Evolutionary conservation across 2,888 invertebrate genomes (phyloP), one percentile per base, ranked within the genome.

Genomic region (Paralinhomoeus sp.): DNA sequence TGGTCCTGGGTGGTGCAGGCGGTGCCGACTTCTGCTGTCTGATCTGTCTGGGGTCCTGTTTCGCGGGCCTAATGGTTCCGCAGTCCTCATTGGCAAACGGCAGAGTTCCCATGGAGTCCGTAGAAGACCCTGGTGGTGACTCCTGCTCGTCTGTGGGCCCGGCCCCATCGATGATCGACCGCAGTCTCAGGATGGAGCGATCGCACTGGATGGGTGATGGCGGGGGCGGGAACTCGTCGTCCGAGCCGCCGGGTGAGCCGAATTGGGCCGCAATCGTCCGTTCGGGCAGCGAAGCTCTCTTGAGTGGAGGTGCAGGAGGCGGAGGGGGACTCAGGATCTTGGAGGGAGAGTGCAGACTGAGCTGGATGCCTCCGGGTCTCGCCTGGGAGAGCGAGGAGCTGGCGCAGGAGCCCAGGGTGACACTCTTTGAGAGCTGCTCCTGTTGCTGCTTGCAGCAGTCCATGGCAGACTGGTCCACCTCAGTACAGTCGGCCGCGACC

Each of bases 61-160:
- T 36, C n/a, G 18, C 36, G 5, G 17, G 9, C 63, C 87, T 83
- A 61, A 93, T 91, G 43, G 93, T 93, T 45, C 91, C 93, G 34
- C 89, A 87, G 67, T 93, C 91, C 64, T 93, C 91, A 64, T 93
- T 91, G 53, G 91, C 91, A 67, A 93, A 93, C 36, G 91, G 91
- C 49, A 70, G 53, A 18, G 65, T 61, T 5, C 51, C 50, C 34
- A 45, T 45, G 41, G 46, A 50, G 24, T 43, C 41, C 22, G 45
- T 45, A 20, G 49, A 49, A 34, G 35, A 42, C 44, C 12, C 42
- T 12, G 5, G 27, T 12, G 75, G 46, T 75, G 71, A 49, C 75
- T 74, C 2, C 24, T 27, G 23, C 45, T n/a, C 38, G 27, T 74
- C 17, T 56, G 55, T 48, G 78, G 78, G 0, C 80, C 80, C 1